phyloP scores from a whole-genome alignment of 2,113 vertebrate species.

The Sander lucioperca region DNA sequence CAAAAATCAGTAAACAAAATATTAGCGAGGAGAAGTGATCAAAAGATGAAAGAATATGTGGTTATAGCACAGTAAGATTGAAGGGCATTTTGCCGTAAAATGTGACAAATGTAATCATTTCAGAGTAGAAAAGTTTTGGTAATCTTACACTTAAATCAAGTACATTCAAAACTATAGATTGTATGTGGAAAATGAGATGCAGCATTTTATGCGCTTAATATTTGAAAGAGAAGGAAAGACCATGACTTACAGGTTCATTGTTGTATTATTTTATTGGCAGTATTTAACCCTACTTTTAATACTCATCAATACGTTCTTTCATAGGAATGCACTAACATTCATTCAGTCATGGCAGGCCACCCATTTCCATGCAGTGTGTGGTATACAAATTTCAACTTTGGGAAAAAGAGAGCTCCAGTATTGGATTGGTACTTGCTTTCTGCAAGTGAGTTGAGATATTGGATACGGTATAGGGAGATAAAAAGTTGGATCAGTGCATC shows the following conservation, averaged over 20 bases:
- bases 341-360: neutral
- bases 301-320: neutral
- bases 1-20: slow-evolving; percentile 38
- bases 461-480: neutral
- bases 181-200: neutral
- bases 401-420: neutral
- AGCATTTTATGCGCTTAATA: neutral
- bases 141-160: neutral
- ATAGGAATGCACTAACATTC: neutral
- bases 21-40: neutral
- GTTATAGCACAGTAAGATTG: slow-evolving; percentile 7
- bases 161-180: neutral
- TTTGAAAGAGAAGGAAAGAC: neutral
- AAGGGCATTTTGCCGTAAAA: slow-evolving; percentile 13
- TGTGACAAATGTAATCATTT: slow-evolving; percentile 34
- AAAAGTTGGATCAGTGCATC: neutral
- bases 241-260: neutral
- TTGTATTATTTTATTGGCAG: neutral
- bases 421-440: neutral
- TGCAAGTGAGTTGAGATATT: neutral
- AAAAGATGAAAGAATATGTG: slow-evolving; percentile 14
- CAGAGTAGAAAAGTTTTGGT: neutral
- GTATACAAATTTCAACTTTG: neutral
- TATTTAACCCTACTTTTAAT: neutral
- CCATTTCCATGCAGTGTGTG: neutral